Evolutionary conservation across 2,113 vertebrate genomes (phyloP), one percentile per base, ranked within the genome.

Genomic region (Notarius quadriscutis): DNA sequence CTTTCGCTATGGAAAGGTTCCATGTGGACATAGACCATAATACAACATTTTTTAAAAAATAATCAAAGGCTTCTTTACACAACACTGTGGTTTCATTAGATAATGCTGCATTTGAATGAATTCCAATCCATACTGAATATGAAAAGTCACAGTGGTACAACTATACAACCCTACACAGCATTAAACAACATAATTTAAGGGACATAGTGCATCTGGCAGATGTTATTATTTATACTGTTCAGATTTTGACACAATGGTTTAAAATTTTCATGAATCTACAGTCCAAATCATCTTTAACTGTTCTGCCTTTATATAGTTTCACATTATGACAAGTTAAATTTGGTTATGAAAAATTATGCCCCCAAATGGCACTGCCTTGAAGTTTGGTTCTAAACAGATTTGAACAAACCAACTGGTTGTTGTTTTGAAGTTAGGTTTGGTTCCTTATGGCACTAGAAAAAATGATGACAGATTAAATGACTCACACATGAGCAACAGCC

Each of bases 401-500:
- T 75, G 20, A 67, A 65, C 25, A 74, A 27, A 60, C 3, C 57
- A 89, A 11, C 57, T 85, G 30, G 50, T 22, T 77, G 67, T 41
- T 62, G 14, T 34, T 84, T 84, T 80, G 55, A 58, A 51, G 11
- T 51, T 53, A 78, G n/a, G 34, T 77, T 85, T 25, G 27, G 14
- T 80, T 67, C 30, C 62, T 51, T 34, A 78, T 30, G 50, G 34
- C 34, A 22, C 8, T 34, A 62, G 51, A 48, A 80, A 65, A 89
- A 71, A 60, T 74, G 10, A 62, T 62, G 62, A 85, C 78, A 87
- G 83, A 84, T 85, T 83, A 85, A 69, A 88, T 90, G 89, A 90
- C 53, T 90, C 89, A 88, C 80, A 87, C 34, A 71, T 87, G 89
- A 89, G 78, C 55, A 85, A 87, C 60, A 75, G 80, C 51, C 58